Conservation (phyloP, 2,113 vertebrate species). For the zebrafish (Danio rerio) region DNA sequence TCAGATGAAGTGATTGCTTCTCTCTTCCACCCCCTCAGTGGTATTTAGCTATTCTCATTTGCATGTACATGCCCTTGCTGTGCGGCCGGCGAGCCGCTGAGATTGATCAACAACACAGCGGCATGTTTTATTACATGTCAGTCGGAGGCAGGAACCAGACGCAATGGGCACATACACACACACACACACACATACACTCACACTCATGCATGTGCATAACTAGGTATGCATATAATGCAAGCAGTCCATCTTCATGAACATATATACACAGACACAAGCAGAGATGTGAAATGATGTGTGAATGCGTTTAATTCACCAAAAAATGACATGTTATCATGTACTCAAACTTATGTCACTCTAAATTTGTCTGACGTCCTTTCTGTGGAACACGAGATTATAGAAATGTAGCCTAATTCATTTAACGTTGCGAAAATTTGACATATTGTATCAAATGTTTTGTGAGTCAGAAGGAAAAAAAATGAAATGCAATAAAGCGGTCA, state of each 20-base stretch:
- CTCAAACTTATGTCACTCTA: background rate
- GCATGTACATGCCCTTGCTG: constrained; percentile 97
- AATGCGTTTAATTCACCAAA: background rate
- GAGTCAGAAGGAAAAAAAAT: no score
- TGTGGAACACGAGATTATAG: background rate
- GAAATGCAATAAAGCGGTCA: no score
- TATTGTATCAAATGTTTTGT: no score
- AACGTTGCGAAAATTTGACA: no score
- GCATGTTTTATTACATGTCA: constrained; percentile 90
- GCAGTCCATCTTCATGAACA: background rate
- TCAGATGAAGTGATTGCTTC: constrained; percentile 77
- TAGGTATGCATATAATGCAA: constrained; percentile 27
- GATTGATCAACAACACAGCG: constrained; percentile 93
- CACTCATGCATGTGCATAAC: constrained; percentile 26
- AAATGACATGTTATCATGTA: background rate
- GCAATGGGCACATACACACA: constrained; percentile 63
- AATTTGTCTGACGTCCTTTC: background rate
- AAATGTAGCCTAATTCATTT: no score
- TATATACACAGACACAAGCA: background rate
- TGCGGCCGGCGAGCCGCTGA: constrained; percentile 85
- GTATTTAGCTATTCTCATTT: constrained; percentile 95
- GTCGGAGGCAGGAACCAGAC: constrained; percentile 74
- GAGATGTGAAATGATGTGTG: background rate
- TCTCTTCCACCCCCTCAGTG: constrained; percentile 81
- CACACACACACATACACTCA: background rate